Evolutionary conservation across 2,888 invertebrate species (phyloP), one percentile per base, ranked within the genome.

Genomic region (Frankliniella intonsa): DNA sequence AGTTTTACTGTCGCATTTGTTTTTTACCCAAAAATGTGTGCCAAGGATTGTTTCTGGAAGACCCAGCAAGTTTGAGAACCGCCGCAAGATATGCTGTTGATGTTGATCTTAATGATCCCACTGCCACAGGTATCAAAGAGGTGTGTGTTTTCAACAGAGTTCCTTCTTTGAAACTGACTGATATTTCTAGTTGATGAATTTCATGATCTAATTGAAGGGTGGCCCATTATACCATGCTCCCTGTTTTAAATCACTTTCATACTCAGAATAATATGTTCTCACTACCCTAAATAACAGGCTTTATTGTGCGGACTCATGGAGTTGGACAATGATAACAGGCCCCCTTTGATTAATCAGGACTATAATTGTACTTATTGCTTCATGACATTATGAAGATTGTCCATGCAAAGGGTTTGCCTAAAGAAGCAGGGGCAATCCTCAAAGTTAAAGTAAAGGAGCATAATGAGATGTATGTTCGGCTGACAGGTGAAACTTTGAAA

Each of bases 1-100:
- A 81, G 76, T 83, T 81, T 82, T 84, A 79, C 80, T 85, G 85
- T 81, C 82, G 85, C 62, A 84, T 85, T 83, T 85, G 85, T 51
- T 82, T 3, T 17, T 17, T 80, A 17, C n/a, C 14, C 49, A 80
- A 76, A 81, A 50, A 76, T 19, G 76, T 50, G 17, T n/a, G 50
- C 50, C n/a, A 19, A 51, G 7, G 79, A n/a, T n/a, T 27, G 38
- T 50, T 50, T 76, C 14, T 69, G n/a, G 81, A 81, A 25, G n/a
- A 50, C 22, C 49, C 62, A 38, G 76, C n/a, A 27, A 22, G 82
- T n/a, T n/a, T 83, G 7, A 27, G 81, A 19, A 80, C 55, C 19
- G 27, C 38, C 19, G 76, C n/a, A n/a, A 81, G 55, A 19, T 82
- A 82, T 51, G 51, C 25, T 14, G 80, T 19, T 80, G 82, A 81